phyloP scores from a whole-genome alignment of 2,888 invertebrate genomes.

The Eilema caniola region DNA sequence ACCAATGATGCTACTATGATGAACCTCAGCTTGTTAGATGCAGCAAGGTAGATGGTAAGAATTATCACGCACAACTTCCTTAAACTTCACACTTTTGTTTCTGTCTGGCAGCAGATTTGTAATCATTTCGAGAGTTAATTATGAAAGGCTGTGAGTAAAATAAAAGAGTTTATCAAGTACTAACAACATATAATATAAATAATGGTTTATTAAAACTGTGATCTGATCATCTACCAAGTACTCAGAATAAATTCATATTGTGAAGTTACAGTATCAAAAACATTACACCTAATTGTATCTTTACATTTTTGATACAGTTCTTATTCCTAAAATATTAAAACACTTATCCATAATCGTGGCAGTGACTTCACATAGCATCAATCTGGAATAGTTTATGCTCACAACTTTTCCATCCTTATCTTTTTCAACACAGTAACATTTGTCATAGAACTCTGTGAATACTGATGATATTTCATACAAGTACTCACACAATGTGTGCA shows the following conservation, averaged over 20 bases:
- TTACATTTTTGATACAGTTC: constrained; percentile 97
- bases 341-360: constrained; percentile 95
- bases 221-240: constrained; percentile 34
- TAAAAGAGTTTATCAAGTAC: not conserved
- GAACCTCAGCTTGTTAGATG: too few species aligned
- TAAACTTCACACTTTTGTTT: not conserved
- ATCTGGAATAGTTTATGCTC: constrained; percentile 94
- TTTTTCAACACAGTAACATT: constrained; percentile 98
- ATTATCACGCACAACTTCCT: not conserved
- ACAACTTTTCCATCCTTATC: constrained; percentile 93
- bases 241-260: constrained; percentile 7
- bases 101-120: too few species aligned
- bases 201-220: constrained; percentile 46
- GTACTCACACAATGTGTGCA: constrained; percentile 97
- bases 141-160: not conserved
- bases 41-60: not conserved
- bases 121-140: too few species aligned
- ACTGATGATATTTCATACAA: constrained; percentile 97
- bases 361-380: constrained; percentile 97
- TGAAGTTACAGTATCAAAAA: constrained; percentile 5
- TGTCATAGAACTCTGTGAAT: constrained; percentile 99
- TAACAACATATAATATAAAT: constrained; percentile 30
- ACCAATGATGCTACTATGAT: too few species aligned
- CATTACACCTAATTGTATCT: not conserved
- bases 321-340: constrained; percentile 96